Base-by-base conservation (phyloP, 2,113 vertebrate species). In the Hypocryptadius cinnamomeus region DNA sequence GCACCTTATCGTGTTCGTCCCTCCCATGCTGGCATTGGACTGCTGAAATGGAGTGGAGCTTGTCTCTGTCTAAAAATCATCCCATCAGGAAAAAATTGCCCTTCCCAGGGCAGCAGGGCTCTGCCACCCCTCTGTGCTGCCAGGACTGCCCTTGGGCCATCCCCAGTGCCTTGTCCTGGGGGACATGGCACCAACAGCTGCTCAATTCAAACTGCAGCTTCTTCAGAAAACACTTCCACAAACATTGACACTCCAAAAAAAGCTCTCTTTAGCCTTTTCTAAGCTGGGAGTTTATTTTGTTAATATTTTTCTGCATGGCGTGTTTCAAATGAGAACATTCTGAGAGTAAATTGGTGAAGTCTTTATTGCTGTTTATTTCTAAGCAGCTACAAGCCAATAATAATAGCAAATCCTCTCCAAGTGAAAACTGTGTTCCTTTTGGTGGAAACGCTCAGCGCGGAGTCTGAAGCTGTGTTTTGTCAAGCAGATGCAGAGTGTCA, bases 301-400 rank as follows among this genome's bases (percentile, higher is more conserved):
- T 97, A 94, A 94, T 97, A 95, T 96, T 97, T 96, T 97, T 92
- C 95, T 95, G 96, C 96, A 86, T 66, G 93, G 93, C 3, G 4
- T 82, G 85, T 94, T 96, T 94, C 95, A 96, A 88, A 96, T 85
- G 93, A 92, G 97, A 97, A 93, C 95, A 82, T 89, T 92, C 93
- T 72, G 76, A 76, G 93, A 96, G 91, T 78, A 93, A 97, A 96
- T 95, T 94, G 96, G 92, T 65, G 77, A 94, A 11, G 85, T 92
- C 79, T 96, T 97, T 96, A 94, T 91, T 88, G 94, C 89, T 77
- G 83, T 92, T 93, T 97, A 87, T 91, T 94, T 95, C 91, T 91
- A 72, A 57, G 92, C 94, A 93, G 87, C 87, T 23, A 71, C 90
- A 93, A 96, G 92, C 95, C 93, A 94, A 95, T 92, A 92, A 94